Base-by-base conservation (phyloP, 1,140 invertebrate species). In the Hetaerina americana region DNA sequence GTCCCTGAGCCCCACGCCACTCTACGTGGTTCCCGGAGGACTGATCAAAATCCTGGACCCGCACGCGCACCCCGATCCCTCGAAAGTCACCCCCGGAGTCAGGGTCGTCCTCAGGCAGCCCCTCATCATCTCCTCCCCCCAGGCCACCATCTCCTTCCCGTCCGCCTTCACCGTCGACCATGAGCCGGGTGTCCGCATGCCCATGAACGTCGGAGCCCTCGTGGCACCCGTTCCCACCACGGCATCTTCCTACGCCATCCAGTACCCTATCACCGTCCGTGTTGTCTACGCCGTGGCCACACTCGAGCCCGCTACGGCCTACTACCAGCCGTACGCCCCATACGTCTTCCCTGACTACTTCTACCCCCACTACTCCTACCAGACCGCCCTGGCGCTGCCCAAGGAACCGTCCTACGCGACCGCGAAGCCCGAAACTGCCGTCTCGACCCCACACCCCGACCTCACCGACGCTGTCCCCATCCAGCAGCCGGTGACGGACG, bases 271-370 rank as follows among this genome's bases (percentile, higher is more conserved):
- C 25, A 68, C 71, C 26, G 70, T 78, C 28, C 73, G 74, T 5
- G 74, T 77, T 0, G 70, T 78, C n/a, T 78, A 78, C 69, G 78
- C 78, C 3, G 71, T 78, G 18, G 76, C 78, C 5, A 73, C 76
- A 5, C 57, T 66, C 12, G 73, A 26, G 49, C 27, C 31, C 25
- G 26, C 27, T 26, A 40, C 68, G 49, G 18, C 24, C 26, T 71
- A 66, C n/a, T 27, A 26, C 29, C 66, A 49, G 57, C 27, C 26
- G 26, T 31, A 25, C 69, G 70, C 49, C 70, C 27, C 26, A 25
- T 31, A 25, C 69, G 70, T 26, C 70, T 69, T 26, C 40, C 40
- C 40, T 57, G 15, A 57, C 10, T 57, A 57, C 40, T 57, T 18
- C 40, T 57, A 57, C 40, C 40, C 40, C 1, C 68, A 26, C 8